Evolutionary conservation across 2,888 invertebrate species (phyloP).

Genomic region (Pristionchus maxplancki): DNA sequence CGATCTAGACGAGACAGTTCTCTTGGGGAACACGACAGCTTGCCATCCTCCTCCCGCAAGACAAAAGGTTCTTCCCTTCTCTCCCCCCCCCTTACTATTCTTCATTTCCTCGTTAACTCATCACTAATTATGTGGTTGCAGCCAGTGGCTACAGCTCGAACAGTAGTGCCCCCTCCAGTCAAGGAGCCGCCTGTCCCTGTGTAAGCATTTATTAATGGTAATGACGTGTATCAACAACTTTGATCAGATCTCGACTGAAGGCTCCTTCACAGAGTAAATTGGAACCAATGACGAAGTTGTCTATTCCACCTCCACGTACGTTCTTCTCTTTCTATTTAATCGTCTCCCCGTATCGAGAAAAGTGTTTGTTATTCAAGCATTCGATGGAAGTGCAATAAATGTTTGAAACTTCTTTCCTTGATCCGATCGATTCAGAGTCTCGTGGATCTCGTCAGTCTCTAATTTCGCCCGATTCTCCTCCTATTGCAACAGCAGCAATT

Average conservation of each 20-base stretch:
- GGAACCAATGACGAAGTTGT: background rate
- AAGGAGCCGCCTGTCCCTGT: constrained; percentile 41
- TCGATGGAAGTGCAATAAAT: constrained; percentile 5
- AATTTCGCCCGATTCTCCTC: constrained; percentile 30
- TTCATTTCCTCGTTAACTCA: background rate
- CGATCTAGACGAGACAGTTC: constrained; percentile 44
- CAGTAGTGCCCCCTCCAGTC: background rate
- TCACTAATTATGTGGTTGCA: constrained; percentile 3
- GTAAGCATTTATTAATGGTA: background rate
- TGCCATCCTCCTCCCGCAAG: background rate
- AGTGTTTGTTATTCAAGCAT: constrained; percentile 15
- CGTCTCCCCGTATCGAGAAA: background rate
- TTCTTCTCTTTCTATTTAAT: constrained; percentile 11
- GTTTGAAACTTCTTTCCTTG: background rate
- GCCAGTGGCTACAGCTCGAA: constrained; percentile 29
- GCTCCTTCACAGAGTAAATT: constrained; percentile 42
- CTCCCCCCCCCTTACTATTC: too few species aligned
- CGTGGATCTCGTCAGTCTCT: constrained; percentile 47
- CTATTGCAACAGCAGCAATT: background rate
- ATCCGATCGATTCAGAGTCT: constrained; percentile 1
- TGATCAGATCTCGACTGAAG: constrained; percentile 40
- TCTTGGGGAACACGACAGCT: background rate
- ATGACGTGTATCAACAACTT: background rate
- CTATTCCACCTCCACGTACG: constrained; percentile 29
- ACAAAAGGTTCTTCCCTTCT: constrained; percentile 22